Evolutionary conservation across 1,140 invertebrate species (phyloP).

Genomic region (Drosophila hydei): DNA sequence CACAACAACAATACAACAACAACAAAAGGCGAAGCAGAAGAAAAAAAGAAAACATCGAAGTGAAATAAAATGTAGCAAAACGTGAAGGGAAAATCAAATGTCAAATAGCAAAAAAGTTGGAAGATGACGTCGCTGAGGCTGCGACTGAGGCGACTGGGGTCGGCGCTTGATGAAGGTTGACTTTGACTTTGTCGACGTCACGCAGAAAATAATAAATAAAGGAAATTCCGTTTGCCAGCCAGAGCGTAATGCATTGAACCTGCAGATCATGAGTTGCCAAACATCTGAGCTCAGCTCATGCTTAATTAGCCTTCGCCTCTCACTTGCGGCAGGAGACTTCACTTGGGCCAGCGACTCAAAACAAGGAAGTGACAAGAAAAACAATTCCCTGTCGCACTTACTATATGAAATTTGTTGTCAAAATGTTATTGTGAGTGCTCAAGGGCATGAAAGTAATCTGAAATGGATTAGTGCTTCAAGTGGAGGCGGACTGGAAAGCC

Average conservation of each 20-base stretch:
- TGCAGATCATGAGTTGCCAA: conserved; percentile 65
- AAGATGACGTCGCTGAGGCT: conserved; percentile 61
- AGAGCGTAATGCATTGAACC: conserved; percentile 69
- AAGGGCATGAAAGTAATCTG: not conserved
- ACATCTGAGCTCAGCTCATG: conserved; percentile 58
- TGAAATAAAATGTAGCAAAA: conserved; percentile 24
- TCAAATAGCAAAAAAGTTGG: conserved; percentile 70
- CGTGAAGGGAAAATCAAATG: conserved; percentile 67
- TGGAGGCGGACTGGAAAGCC: no score
- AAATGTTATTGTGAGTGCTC: not conserved
- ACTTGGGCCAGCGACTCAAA: no score
- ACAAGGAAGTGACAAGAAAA: not conserved
- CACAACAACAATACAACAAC: conserved; percentile 26
- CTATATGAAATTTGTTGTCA: conserved; percentile 13
- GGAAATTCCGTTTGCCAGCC: conserved; percentile 67
- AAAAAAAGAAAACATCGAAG: conserved; percentile 31
- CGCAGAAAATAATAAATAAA: conserved; percentile 35
- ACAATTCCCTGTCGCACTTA: conserved; percentile 16
- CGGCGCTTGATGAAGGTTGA: conserved; percentile 66
- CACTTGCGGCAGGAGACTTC: conserved; percentile 14
- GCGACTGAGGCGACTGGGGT: not conserved
- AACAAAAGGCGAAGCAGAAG: conserved; percentile 15
- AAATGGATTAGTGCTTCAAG: not conserved
- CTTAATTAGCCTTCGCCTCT: conserved; percentile 66
- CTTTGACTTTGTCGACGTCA: conserved; percentile 49